A percentile compares a stretch with the other conserved stretches of the same genome.
phyloP scores from a whole-genome alignment of 53 echinoderm and acorn worm genomes.

The Luidia sarsii region DNA sequence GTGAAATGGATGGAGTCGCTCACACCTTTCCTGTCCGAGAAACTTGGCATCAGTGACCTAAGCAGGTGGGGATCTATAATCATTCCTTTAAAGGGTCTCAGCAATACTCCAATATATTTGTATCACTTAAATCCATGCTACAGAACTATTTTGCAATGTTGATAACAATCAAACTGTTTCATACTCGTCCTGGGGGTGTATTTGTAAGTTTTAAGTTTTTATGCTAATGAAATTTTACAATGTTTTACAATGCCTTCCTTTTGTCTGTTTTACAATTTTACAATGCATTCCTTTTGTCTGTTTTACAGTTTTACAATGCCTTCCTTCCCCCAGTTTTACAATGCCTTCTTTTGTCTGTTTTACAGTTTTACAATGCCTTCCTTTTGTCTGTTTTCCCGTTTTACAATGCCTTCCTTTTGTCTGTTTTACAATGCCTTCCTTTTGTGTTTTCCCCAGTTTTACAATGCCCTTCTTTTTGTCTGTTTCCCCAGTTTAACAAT shows the following conservation, averaged over 20 bases:
- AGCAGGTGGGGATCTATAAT: background rate
- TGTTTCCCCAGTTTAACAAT: too few relatives aligned
- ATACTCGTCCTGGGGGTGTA: background rate
- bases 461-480: background rate
- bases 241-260: background rate
- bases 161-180: background rate
- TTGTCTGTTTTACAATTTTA: background rate
- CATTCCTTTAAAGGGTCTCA: background rate
- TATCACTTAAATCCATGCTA: too few relatives aligned
- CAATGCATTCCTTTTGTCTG: background rate
- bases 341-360: background rate
- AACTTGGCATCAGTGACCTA: slow-evolving; percentile 23
- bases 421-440: background rate
- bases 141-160: background rate
- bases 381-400: background rate
- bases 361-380: background rate
- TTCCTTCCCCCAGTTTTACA: background rate
- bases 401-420: slow-evolving; percentile 18
- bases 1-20: slow-evolving; percentile 21
- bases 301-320: background rate
- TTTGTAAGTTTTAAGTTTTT: background rate
- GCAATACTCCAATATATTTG: background rate
- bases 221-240: background rate
- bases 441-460: slow-evolving; percentile 9
- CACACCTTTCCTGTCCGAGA: slow-evolving; percentile 35